A percentile compares a stretch with the other conserved stretches of the same genome.
Conservation (phyloP, 2,113 vertebrate genomes). For the Catharus fuscescens region DNA sequence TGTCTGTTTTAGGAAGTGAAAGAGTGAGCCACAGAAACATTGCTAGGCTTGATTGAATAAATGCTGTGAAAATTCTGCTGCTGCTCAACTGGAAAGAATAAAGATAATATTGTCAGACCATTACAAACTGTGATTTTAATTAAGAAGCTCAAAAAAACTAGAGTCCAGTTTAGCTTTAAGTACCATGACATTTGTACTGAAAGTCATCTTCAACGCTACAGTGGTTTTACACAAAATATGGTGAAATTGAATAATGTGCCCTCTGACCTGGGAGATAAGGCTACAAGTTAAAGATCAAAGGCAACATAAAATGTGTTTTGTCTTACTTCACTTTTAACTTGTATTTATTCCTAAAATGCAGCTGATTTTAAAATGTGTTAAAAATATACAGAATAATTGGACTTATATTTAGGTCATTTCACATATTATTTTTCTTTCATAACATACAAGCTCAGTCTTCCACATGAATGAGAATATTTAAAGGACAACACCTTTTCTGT, state of each 20-base stretch:
- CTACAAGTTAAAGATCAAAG: constrained; percentile 85
- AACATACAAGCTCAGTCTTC: not conserved
- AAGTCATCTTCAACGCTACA: constrained; percentile 85
- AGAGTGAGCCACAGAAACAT: constrained; percentile 58
- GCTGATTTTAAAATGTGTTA: constrained; percentile 15
- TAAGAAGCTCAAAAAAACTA: constrained; percentile 83
- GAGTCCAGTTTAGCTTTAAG: constrained; percentile 82
- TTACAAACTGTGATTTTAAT: constrained; percentile 84
- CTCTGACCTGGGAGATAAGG: constrained; percentile 81
- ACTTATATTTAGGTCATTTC: constrained; percentile 10
- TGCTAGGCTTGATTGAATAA: constrained; percentile 78
- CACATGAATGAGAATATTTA: not conserved
- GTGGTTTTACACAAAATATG: constrained; percentile 84
- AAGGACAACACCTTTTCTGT: not conserved
- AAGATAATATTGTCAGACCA: constrained; percentile 81
- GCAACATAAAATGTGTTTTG: constrained; percentile 74
- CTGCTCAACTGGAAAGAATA: constrained; percentile 81
- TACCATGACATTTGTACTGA: constrained; percentile 86
- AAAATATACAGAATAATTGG: constrained; percentile 24
- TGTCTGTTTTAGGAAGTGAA: constrained; percentile 69
- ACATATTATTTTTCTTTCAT: not conserved
- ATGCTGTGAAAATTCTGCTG: constrained; percentile 79
- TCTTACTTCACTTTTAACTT: constrained; percentile 74
- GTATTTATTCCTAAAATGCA: constrained; percentile 61
- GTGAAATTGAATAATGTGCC: constrained; percentile 85